Conservation (phyloP, 2,797 vertebrate species). For the Alfaro cultratus region DNA sequence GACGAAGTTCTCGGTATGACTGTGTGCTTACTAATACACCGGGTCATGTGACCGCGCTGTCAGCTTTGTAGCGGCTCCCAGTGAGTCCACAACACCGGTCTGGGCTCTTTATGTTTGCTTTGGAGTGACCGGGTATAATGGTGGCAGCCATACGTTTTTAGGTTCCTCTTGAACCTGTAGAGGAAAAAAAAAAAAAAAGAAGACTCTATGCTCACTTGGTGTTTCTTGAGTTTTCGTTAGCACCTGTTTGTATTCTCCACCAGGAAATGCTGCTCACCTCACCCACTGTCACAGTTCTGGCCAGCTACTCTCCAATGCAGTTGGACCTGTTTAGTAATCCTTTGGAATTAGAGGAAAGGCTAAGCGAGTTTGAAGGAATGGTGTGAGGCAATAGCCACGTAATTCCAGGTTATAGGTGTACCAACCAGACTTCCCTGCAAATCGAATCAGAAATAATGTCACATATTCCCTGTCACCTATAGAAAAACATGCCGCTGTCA, state of each 20-base stretch:
- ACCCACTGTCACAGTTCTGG: neutral
- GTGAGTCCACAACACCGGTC: slow-evolving; percentile 34
- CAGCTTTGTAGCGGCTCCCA: slow-evolving; percentile 25
- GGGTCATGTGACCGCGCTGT: slow-evolving; percentile 58
- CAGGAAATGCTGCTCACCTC: neutral
- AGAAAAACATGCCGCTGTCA: neutral
- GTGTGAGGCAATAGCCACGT: neutral
- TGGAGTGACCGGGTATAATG: neutral
- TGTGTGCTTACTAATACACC: slow-evolving; percentile 36
- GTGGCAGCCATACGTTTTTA: neutral
- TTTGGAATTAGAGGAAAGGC: neutral
- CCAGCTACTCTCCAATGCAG: neutral
- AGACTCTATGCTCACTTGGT: neutral
- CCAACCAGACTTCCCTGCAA: neutral
- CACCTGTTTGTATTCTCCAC: neutral
- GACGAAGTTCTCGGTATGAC: slow-evolving; percentile 55
- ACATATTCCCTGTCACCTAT: too few relatives aligned
- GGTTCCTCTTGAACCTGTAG: too few relatives aligned
- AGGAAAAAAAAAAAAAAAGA: too few relatives aligned
- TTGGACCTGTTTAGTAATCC: slow-evolving; percentile 4
- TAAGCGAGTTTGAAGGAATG: neutral
- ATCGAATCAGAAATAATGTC: neutral
- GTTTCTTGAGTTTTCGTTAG: neutral
- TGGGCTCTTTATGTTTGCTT: neutral
- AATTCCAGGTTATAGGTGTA: neutral